A percentile compares a stretch with the other conserved stretches of the same genome.
phyloP scores from a whole-genome alignment of 1,140 invertebrate genomes.

The Sycophila sp. region DNA sequence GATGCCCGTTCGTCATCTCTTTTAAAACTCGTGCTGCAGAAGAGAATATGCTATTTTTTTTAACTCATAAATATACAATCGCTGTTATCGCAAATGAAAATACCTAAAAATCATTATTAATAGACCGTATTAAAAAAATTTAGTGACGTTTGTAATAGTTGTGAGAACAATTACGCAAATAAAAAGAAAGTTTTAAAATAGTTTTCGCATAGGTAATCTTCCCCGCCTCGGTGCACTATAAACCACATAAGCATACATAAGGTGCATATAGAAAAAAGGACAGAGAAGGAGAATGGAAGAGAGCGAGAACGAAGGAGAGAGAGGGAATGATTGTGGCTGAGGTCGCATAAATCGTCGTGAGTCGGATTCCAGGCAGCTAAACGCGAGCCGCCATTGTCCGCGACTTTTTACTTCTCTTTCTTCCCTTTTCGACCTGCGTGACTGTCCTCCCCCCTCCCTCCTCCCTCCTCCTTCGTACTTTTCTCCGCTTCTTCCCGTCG shows the following conservation, averaged over 20 bases:
- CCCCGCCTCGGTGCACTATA: neutral
- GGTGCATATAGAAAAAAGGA: neutral
- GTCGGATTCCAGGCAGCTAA: slow-evolving; percentile 59
- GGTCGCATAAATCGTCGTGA: slow-evolving; percentile 60
- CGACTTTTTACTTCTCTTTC: slow-evolving; percentile 46
- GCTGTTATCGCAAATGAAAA: no score
- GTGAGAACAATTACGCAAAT: no score
- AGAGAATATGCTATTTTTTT: no score
- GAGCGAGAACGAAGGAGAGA: slow-evolving; percentile 30
- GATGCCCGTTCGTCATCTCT: no score
- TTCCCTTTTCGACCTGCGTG: neutral
- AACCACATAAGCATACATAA: no score
- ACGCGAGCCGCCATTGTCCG: slow-evolving; percentile 59
- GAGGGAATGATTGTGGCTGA: slow-evolving; percentile 41
- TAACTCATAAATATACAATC: no score
- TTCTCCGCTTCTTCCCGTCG: neutral
- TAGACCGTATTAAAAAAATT: no score
- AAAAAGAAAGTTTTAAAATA: no score
- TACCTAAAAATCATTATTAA: no score
- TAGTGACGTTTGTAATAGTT: no score
- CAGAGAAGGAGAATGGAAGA: neutral
- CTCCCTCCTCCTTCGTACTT: no score
- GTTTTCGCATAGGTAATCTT: neutral
- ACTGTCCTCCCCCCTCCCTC: neutral
- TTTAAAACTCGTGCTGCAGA: no score